Evolutionary conservation across 2,797 vertebrate species (phyloP), one percentile per base, ranked within the genome.

Genomic region (Syncerus caffer): DNA sequence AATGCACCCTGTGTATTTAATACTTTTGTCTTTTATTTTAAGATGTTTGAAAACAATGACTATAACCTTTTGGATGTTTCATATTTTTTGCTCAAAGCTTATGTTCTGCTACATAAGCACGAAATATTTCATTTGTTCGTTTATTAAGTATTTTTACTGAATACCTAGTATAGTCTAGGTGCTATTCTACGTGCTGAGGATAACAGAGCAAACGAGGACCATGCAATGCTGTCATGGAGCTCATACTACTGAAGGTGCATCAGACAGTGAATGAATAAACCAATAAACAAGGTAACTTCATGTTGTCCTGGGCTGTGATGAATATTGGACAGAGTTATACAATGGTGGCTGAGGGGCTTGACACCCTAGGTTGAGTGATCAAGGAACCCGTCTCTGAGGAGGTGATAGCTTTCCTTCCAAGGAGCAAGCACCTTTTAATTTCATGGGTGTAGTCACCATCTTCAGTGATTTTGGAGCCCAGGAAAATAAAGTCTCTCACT

Each of bases 31-130:
- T 95, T 94, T 85, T 90, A 71, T 85, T 89, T 88, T 58, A 42
- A n/a, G 86, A 23, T 89, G 27, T 91, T 94, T 95, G 76, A 57
- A 97, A 93, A 38, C 58, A 92, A 82, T 38, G 19, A 58, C 27
- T 0, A 14, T 88, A 85, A 47, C 51, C 67, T 79, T 97, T 82
- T 60, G 19, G 64, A 88, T n/a, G 15, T 78, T 95, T 93, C n/a
- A 12, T 79, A 21, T 50, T 87, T 84, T 57, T 83, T 42, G 7
- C 83, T 74, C 23, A 84, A 95, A 93, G 17, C 47, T 76, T 86
- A 29, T 60, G 53, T 90, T 94, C 84, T 87, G 19, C 27, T 79
- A 15, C 84, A n/a, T 55, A 76, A 89, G 47, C 62, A 94, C 7
- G n/a, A 95, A 74, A 64, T 14, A 14, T 34, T 85, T 79, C 15